Evolutionary conservation across 2,113 vertebrate genomes (phyloP).

Genomic region (Phyllostomus discolor): DNA sequence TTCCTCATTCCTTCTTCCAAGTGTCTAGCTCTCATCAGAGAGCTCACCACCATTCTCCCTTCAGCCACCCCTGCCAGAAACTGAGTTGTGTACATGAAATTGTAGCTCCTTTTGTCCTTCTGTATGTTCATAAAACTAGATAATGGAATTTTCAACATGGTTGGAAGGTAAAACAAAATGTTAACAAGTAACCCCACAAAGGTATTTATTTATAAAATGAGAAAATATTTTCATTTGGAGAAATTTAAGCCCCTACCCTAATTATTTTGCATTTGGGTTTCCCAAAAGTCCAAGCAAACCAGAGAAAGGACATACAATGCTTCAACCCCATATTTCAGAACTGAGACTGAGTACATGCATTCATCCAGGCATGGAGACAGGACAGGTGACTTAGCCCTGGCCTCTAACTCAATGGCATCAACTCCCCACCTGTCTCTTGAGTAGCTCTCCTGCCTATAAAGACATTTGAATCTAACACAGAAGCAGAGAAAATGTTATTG

Average conservation of each 20-base stretch:
- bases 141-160: not conserved
- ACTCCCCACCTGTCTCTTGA: not conserved
- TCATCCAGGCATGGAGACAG: not conserved
- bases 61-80: not conserved
- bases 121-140: not conserved
- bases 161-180: not conserved
- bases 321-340: not conserved
- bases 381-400: not conserved
- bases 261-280: not conserved
- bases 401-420: not conserved
- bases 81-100: not conserved
- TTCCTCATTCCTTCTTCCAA: not conserved
- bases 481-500: not conserved
- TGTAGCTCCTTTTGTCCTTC: not conserved
- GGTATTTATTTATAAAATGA: not conserved
- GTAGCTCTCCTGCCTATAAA: not conserved
- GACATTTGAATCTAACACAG: not conserved
- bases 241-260: not conserved
- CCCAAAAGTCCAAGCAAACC: not conserved
- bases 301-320: not conserved
- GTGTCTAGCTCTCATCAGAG: not conserved
- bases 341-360: not conserved
- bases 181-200: not conserved
- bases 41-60: not conserved
- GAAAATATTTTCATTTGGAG: slow-evolving; percentile 18